Conservation (phyloP, 2,888 invertebrate species). For the Polietes domitor region DNA sequence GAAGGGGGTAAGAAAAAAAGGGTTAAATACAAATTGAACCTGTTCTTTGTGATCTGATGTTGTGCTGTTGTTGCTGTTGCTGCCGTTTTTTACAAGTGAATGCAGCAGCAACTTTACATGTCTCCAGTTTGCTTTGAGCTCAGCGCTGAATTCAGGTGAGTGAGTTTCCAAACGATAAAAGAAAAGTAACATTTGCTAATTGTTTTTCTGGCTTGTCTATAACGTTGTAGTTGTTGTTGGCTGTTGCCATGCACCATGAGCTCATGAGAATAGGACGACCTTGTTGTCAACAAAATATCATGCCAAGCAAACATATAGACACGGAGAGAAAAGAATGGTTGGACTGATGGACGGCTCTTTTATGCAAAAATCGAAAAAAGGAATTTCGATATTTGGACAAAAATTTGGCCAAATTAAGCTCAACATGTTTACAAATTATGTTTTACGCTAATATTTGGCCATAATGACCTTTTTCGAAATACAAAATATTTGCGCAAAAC, state of each 20-base stretch:
- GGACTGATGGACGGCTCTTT: too few species aligned
- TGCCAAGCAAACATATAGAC: background rate
- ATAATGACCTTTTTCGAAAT: too few species aligned
- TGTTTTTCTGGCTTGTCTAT: constrained; percentile 42
- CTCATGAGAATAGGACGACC: constrained; percentile 47
- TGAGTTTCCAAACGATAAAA: constrained; percentile 15
- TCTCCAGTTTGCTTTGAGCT: constrained; percentile 26
- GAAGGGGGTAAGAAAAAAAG: background rate
- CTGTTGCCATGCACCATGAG: constrained; percentile 41
- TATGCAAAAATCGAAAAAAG: too few species aligned
- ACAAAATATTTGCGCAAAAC: too few species aligned
- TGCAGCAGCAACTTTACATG: background rate
- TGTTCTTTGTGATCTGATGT: constrained; percentile 6
- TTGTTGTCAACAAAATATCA: constrained; percentile 38
- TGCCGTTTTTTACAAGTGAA: background rate
- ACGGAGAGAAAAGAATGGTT: constrained; percentile 23
- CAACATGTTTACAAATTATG: too few species aligned
- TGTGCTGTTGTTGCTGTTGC: background rate
- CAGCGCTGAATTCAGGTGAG: constrained; percentile 41
- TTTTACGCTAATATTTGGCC: too few species aligned
- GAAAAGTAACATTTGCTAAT: constrained; percentile 35
- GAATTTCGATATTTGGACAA: too few species aligned
- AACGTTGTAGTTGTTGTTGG: background rate
- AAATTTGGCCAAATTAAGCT: too few species aligned
- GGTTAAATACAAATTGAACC: constrained; percentile 41